phyloP scores from a whole-genome alignment of 2,113 vertebrate species.

The Lipotes vexillifer region DNA sequence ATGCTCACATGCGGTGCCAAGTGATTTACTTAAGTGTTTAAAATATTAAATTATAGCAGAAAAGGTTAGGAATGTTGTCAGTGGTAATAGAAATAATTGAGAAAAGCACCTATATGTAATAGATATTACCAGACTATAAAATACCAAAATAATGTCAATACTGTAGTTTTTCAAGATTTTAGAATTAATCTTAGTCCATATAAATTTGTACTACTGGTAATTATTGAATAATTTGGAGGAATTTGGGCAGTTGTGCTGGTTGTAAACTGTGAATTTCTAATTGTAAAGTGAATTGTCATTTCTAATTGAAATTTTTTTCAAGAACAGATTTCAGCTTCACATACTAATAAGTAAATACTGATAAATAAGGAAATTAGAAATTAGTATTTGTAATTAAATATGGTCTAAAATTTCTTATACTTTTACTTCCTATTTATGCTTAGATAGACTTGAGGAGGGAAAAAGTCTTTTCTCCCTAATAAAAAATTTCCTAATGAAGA shows the following conservation, averaged over 20 bases:
- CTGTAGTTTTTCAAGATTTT: slow-evolving; percentile 75
- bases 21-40: slow-evolving; percentile 68
- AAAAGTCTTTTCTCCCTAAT: not conserved
- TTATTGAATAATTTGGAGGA: slow-evolving; percentile 74
- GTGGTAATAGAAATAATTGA: slow-evolving; percentile 65
- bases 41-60: slow-evolving; percentile 64
- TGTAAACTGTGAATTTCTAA: slow-evolving; percentile 79
- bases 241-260: slow-evolving; percentile 65
- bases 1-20: slow-evolving; percentile 63
- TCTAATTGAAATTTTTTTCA: slow-evolving; percentile 62
- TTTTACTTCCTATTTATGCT: slow-evolving; percentile 58
- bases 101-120: slow-evolving; percentile 68
- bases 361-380: slow-evolving; percentile 57
- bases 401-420: slow-evolving; percentile 58
- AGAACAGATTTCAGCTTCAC: slow-evolving; percentile 59
- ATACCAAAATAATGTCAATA: slow-evolving; percentile 73
- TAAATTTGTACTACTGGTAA: slow-evolving; percentile 74
- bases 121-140: slow-evolving; percentile 70
- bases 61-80: slow-evolving; percentile 64
- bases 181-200: slow-evolving; percentile 73
- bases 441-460: slow-evolving; percentile 25
- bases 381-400: slow-evolving; percentile 62
- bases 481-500: slow-evolving; percentile 39
- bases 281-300: slow-evolving; percentile 62
- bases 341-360: slow-evolving; percentile 62